Evolutionary conservation across 2,797 vertebrate species (phyloP).

Genomic region (Oreonectes daqikongensis): DNA sequence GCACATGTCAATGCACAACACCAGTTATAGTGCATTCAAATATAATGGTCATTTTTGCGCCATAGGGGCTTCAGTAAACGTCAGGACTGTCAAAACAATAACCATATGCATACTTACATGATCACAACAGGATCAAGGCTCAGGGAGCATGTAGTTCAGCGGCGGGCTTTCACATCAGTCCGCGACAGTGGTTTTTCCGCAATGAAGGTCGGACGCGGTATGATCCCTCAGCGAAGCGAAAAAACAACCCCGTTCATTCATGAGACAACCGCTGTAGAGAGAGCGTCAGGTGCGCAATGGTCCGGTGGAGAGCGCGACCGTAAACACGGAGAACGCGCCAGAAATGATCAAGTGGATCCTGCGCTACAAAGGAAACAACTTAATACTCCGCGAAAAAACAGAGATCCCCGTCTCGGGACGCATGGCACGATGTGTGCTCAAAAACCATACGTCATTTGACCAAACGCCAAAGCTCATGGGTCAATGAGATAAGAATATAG

Average conservation of each 20-base stretch:
- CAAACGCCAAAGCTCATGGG: constrained; percentile 51
- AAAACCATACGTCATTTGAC: constrained; percentile 63
- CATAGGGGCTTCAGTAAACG: constrained; percentile 36
- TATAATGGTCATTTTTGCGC: constrained; percentile 4
- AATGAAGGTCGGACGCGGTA: constrained; percentile 67
- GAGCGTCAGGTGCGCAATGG: constrained; percentile 54
- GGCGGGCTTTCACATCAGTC: constrained; percentile 71
- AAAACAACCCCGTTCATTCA: constrained; percentile 72
- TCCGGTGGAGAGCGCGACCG: too few relatives aligned
- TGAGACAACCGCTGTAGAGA: constrained; percentile 58
- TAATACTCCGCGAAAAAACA: constrained; percentile 8
- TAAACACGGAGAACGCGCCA: constrained; percentile 55
- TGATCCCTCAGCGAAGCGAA: background rate
- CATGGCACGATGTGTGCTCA: constrained; percentile 57
- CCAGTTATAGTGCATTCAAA: constrained; percentile 1
- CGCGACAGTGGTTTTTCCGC: constrained; percentile 75
- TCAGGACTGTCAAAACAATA: constrained; percentile 19
- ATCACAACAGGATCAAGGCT: constrained; percentile 64
- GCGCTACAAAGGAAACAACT: constrained; percentile 61
- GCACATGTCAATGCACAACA: background rate
- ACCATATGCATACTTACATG: constrained; percentile 74
- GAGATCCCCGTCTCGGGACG: constrained; percentile 46
- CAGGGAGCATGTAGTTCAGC: constrained; percentile 69
- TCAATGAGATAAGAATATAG: constrained; percentile 21
- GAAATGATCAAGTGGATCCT: constrained; percentile 47